These are phyloP conservation scores for Melanophora roralis DNA, from an alignment of 2,888 invertebrate species.

Conservation along the genomic window DNA sequence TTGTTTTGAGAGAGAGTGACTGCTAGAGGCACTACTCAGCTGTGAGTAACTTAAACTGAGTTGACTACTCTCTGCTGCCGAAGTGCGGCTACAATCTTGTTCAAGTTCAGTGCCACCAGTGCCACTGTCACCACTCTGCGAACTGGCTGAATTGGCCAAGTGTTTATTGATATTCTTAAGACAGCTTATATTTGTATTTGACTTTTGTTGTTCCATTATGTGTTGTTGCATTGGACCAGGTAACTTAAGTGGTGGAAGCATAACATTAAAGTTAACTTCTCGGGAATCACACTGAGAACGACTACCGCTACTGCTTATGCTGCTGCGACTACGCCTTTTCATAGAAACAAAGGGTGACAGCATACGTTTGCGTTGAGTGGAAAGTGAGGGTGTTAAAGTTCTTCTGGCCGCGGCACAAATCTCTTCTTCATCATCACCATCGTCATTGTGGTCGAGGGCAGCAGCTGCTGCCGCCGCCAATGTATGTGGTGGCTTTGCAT, in stretches of 20 bases:
- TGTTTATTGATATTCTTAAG: slow-evolving; percentile 44
- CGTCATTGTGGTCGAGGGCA: slow-evolving; percentile 47
- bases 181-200: slow-evolving; percentile 40
- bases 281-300: slow-evolving; percentile 56
- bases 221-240: slow-evolving; percentile 55
- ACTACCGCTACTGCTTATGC: slow-evolving; percentile 71
- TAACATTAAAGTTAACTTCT: slow-evolving; percentile 55
- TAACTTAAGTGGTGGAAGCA: slow-evolving; percentile 53
- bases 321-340: slow-evolving; percentile 74
- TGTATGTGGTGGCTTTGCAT: slow-evolving; percentile 70
- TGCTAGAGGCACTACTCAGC: slow-evolving; percentile 69
- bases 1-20: slow-evolving; percentile 57
- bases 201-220: slow-evolving; percentile 59
- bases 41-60: slow-evolving; percentile 73
- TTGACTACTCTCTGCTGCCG: slow-evolving; percentile 70
- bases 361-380: slow-evolving; percentile 69
- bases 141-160: slow-evolving; percentile 64
- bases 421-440: slow-evolving; percentile 57
- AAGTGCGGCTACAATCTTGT: slow-evolving; percentile 70
- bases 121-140: slow-evolving; percentile 73
- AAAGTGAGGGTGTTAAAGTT: slow-evolving; percentile 67
- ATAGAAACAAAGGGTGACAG: slow-evolving; percentile 72
- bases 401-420: slow-evolving; percentile 57
- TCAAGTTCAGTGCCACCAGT: slow-evolving; percentile 74
- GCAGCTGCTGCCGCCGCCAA: slow-evolving; percentile 57